Base-by-base conservation (phyloP, 2,888 invertebrate genomes). In the Oscheius sp. region DNA sequence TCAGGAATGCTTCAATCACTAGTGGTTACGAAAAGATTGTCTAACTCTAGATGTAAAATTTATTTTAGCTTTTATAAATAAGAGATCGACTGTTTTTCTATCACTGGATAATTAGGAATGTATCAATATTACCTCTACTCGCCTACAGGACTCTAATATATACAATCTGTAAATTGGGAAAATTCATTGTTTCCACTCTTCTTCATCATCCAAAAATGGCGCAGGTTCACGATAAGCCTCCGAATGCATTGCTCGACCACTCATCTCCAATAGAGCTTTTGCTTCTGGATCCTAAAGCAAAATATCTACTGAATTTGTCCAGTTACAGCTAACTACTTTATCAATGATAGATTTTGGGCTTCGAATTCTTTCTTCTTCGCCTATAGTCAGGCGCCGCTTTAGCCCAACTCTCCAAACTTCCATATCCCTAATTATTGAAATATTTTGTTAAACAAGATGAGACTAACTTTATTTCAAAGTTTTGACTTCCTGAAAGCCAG, bases 181-280 rank as follows among this genome's bases (percentile, higher is more conserved):
- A 37, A 17, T 27, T 45, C 20, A 34, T 29, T 64, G n/a, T 42
- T 42, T 29, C 61, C 46, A 65, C 53, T 50, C 29, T 6, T 66
- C 39, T 31, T 72, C 70, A 23, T 73, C 73, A 25, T 74, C 79
- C 3, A 80, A 68, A 25, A 79, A 39, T 1, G 80, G 79, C 27
- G 87, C 87, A 0, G 84, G 80, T 25, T 89, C 88, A 6, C 89
- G 78, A n/a, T 93, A 87, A 0, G 93, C 94, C 50, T 94, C 94
- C 85, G 94, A 94, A 87, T 93, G 92, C 81, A 92, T 90, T 71
- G 91, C 90, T 78, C 91, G 91, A 1, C 94, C 94, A 1, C 93
- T 91, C 89, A 96, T 89, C 83, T 94, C 92, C 53, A 96, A 88
- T 86, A 96, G 91, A 0, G 93, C 93, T 85, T 92, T 92, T 17